Conservation (phyloP, 2,888 invertebrate genomes). For the Hartigia nigra region DNA sequence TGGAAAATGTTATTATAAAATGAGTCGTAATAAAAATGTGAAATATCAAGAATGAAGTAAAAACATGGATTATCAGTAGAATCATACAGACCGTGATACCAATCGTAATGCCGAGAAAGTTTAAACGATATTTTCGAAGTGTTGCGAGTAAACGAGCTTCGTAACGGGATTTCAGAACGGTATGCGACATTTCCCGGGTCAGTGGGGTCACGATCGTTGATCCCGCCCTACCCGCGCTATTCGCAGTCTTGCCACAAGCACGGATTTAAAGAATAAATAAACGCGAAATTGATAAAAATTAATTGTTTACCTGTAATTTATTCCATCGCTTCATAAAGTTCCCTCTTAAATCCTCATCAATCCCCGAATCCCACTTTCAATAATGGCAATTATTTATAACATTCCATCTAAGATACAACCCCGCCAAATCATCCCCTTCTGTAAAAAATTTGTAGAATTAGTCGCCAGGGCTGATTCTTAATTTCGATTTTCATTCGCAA, state of each 20-base stretch:
- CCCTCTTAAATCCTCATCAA: background rate
- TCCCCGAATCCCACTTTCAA: background rate
- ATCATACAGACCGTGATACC: background rate
- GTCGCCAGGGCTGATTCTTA: background rate
- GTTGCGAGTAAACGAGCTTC: background rate
- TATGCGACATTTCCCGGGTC: background rate
- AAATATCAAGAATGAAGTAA: background rate
- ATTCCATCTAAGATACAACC: background rate
- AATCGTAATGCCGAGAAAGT: background rate
- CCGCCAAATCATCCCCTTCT: background rate
- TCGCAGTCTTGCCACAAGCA: background rate
- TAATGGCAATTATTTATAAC: background rate
- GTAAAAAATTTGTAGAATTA: background rate
- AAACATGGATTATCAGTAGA: background rate
- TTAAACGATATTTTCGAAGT: background rate
- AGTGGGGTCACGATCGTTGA: background rate
- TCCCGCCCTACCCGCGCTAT: background rate
- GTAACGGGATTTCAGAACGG: background rate
- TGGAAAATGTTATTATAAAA: background rate
- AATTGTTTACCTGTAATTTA: background rate
- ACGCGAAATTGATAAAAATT: background rate
- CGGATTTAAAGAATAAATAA: background rate
- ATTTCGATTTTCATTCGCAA: background rate
- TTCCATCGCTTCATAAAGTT: background rate
- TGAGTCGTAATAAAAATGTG: background rate